Conservation (phyloP, 2,797 vertebrate species). For the Anomalospiza imberbis region DNA sequence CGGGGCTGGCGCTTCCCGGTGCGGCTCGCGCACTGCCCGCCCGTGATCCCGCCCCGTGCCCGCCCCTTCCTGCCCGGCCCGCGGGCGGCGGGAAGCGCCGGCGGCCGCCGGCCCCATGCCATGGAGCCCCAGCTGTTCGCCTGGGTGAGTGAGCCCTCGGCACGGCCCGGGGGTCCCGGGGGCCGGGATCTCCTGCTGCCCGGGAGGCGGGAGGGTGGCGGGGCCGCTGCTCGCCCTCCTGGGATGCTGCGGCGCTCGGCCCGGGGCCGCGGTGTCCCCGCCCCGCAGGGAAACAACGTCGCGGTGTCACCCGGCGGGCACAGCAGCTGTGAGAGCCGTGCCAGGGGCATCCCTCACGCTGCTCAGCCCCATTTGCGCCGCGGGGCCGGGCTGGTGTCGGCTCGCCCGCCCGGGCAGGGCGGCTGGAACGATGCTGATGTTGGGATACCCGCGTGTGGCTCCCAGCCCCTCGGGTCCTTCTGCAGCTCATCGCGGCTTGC, state of each 20-base stretch:
- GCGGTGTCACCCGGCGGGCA: accelerated
- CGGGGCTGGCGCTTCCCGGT: accelerated
- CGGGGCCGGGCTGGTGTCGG: accelerated
- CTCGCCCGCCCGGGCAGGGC: background rate
- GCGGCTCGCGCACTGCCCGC: background rate
- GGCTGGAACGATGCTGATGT: accelerated
- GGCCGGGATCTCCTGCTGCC: too few relatives aligned
- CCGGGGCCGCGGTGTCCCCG: background rate
- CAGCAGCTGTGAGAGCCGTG: accelerated
- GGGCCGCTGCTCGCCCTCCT: background rate
- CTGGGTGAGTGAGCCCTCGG: constrained; percentile 9
- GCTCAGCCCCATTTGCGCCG: accelerated
- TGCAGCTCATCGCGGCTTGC: accelerated
- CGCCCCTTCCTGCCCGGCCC: constrained; percentile 25
- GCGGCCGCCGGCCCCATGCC: accelerated
- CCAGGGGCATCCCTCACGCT: accelerated
- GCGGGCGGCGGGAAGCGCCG: background rate
- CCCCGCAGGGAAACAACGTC: too few relatives aligned
- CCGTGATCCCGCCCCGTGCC: background rate
- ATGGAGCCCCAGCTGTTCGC: background rate
- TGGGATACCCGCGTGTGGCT: accelerated
- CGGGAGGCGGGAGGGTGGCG: background rate
- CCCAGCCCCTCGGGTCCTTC: background rate
- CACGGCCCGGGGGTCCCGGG: too few relatives aligned
- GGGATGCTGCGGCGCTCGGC: background rate